Conservation (phyloP, 2,797 vertebrate genomes). For the Anisognathus igniventris region DNA sequence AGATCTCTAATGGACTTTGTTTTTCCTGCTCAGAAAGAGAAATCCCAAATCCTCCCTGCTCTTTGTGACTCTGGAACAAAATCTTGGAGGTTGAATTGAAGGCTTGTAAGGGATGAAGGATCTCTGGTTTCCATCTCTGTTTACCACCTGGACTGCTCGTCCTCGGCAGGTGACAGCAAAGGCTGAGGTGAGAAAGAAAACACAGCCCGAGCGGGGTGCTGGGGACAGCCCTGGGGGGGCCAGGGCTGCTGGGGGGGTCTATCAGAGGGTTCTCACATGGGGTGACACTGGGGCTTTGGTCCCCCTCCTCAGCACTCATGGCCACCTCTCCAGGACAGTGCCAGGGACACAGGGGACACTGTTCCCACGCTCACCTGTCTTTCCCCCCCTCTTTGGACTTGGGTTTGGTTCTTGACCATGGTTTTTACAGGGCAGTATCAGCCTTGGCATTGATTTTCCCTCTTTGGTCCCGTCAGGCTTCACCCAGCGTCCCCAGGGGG, state of each 20-base stretch:
- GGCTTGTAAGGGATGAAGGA: background rate
- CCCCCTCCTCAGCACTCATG: background rate
- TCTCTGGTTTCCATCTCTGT: background rate
- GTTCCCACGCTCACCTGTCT: rapidly evolving
- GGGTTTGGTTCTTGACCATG: background rate
- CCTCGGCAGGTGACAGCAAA: background rate
- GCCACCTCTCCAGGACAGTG: background rate
- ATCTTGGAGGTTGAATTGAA: background rate
- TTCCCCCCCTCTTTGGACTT: too few species aligned
- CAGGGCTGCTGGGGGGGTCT: background rate
- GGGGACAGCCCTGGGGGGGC: background rate
- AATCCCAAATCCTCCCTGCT: background rate
- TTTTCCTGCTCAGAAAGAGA: background rate
- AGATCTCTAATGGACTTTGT: background rate
- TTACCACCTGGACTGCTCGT: background rate
- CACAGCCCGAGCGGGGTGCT: background rate
- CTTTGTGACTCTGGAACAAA: background rate
- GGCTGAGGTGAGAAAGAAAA: background rate
- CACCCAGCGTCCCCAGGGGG: background rate
- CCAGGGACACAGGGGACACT: background rate
- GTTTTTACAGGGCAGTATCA: background rate
- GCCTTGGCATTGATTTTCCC: too few species aligned
- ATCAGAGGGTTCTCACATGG: background rate
- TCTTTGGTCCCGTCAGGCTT: background rate
- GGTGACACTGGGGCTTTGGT: background rate